A percentile compares a stretch with the other conserved stretches of the same genome.
phyloP scores from a whole-genome alignment of 1,140 invertebrate genomes.

The Berghia stephanieae region DNA sequence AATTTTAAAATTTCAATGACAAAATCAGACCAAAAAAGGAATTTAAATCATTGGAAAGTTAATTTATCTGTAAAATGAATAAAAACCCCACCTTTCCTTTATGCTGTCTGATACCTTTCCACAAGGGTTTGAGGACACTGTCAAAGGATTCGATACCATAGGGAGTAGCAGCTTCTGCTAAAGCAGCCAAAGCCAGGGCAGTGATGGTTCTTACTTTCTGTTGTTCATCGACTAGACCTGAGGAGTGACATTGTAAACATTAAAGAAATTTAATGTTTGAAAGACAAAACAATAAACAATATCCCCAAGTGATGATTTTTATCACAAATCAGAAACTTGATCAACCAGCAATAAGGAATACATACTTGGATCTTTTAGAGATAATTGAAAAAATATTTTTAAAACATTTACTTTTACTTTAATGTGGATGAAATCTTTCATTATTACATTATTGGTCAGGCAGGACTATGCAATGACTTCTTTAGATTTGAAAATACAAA shows the following conservation, averaged over 20 bases:
- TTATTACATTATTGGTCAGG: too few relatives aligned
- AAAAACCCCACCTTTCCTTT: slow-evolving; percentile 80
- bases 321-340: too few relatives aligned
- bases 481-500: too few relatives aligned
- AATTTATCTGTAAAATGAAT: not conserved
- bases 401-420: too few relatives aligned
- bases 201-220: slow-evolving; percentile 94
- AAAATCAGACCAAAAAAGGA: too few relatives aligned
- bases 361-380: too few relatives aligned
- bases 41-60: too few relatives aligned
- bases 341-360: too few relatives aligned
- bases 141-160: slow-evolving; percentile 99
- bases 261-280: not conserved
- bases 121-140: slow-evolving; percentile 97
- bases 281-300: not conserved
- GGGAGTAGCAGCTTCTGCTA: slow-evolving; percentile 95
- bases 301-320: too few relatives aligned
- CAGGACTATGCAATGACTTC: too few relatives aligned
- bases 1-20: not conserved
- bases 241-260: not conserved
- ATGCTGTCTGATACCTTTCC: slow-evolving; percentile 99
- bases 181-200: slow-evolving; percentile 95
- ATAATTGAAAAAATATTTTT: too few relatives aligned
- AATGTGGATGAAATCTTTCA: too few relatives aligned
- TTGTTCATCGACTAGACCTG: slow-evolving; percentile 77